These are phyloP conservation scores for Zosterops hypoxanthus DNA, from an alignment of 2,113 vertebrate genomes.

Conservation along the genomic window DNA sequence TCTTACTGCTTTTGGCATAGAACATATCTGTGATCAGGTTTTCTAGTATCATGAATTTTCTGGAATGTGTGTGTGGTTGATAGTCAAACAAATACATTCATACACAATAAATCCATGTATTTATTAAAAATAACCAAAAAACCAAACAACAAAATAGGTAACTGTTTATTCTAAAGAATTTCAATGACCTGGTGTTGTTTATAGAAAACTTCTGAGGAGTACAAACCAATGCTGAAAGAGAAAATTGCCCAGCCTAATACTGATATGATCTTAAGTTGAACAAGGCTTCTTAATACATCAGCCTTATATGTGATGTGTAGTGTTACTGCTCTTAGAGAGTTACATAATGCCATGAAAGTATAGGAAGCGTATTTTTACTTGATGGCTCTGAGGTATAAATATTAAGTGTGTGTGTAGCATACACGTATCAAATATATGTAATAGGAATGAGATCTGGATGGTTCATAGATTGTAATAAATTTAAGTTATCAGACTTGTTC, in stretches of 20 bases:
- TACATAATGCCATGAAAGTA: neutral
- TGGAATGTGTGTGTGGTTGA: neutral
- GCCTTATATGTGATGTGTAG: fast-evolving
- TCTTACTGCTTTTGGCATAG: neutral
- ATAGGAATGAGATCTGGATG: neutral
- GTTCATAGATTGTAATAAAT: neutral
- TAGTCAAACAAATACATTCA: neutral
- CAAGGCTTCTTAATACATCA: neutral
- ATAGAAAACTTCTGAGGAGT: neutral
- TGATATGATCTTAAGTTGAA: neutral
- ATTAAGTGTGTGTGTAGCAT: neutral
- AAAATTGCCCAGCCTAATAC: neutral
- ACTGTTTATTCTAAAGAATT: neutral
- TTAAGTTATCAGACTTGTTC: neutral
- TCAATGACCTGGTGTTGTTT: fast-evolving
- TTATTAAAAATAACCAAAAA: neutral
- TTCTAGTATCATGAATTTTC: neutral
- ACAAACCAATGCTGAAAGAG: neutral
- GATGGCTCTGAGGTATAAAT: neutral
- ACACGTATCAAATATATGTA: neutral
- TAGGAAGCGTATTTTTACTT: neutral
- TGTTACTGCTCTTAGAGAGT: neutral
- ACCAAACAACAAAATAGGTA: neutral
- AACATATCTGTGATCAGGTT: neutral
- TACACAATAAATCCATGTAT: neutral